These are phyloP conservation scores for Conus ventricosus DNA, from an alignment of 1,140 invertebrate species.

Conservation along the genomic window DNA sequence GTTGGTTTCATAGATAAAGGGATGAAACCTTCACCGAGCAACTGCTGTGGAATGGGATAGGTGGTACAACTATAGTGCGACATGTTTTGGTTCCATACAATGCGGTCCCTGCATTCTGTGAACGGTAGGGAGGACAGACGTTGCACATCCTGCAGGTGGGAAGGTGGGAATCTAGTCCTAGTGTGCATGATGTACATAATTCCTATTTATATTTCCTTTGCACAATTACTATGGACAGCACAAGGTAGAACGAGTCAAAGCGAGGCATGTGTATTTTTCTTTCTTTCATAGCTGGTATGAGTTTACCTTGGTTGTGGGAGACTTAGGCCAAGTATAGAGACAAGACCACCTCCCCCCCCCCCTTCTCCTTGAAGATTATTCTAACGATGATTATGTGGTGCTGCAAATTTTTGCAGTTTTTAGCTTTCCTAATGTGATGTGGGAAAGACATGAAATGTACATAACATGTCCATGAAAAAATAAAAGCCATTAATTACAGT, in stretches of 20 bases:
- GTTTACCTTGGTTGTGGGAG: slow-evolving; percentile 32
- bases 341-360: no score
- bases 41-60: no score
- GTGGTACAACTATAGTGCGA: no score
- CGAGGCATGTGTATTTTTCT: background rate
- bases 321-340: background rate
- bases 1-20: no score
- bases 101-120: no score
- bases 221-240: background rate
- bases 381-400: background rate
- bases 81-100: no score
- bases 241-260: background rate
- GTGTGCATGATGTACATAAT: slow-evolving; percentile 23
- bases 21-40: no score
- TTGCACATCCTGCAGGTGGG: no score
- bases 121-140: no score
- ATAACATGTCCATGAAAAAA: no score
- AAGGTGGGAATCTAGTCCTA: slow-evolving; percentile 18
- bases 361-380: no score
- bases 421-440: background rate
- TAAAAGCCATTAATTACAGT: background rate
- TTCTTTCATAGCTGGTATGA: background rate
- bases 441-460: background rate
- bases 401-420: slow-evolving; percentile 18
- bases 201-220: background rate